Conservation (phyloP, 2,888 invertebrate species). For the Andrena chrysosceles region DNA sequence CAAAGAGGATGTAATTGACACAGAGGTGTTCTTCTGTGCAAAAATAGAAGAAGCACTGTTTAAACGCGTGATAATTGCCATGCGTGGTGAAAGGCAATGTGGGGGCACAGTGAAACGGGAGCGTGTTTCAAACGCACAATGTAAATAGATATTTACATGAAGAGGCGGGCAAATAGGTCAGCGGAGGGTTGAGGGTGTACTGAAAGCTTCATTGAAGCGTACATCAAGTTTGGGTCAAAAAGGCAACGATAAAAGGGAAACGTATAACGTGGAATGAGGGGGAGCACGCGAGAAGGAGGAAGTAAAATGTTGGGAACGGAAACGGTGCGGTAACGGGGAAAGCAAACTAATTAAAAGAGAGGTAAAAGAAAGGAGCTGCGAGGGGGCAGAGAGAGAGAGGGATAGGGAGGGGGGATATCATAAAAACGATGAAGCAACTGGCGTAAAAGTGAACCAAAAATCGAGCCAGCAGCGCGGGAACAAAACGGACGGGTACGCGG, state of each 20-base stretch:
- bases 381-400: background rate
- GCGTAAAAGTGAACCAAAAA: constrained; percentile 41
- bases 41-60: background rate
- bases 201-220: constrained; percentile 9
- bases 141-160: background rate
- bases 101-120: background rate
- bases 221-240: constrained; percentile 14
- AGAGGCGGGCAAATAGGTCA: background rate
- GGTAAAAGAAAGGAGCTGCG: background rate
- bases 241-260: constrained; percentile 7
- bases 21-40: background rate
- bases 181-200: background rate
- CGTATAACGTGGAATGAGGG: background rate
- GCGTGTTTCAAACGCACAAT: constrained; percentile 7
- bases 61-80: background rate
- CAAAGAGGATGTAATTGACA: background rate
- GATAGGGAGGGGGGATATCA: background rate
- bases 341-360: constrained; percentile 41
- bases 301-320: constrained; percentile 11
- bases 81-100: background rate
- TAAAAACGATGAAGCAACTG: constrained; percentile 15
- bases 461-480: constrained; percentile 12
- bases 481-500: constrained; percentile 10
- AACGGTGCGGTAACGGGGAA: constrained; percentile 18
- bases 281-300: background rate